phyloP scores from a whole-genome alignment of 2,888 invertebrate species.

The Acleris sparsana region DNA sequence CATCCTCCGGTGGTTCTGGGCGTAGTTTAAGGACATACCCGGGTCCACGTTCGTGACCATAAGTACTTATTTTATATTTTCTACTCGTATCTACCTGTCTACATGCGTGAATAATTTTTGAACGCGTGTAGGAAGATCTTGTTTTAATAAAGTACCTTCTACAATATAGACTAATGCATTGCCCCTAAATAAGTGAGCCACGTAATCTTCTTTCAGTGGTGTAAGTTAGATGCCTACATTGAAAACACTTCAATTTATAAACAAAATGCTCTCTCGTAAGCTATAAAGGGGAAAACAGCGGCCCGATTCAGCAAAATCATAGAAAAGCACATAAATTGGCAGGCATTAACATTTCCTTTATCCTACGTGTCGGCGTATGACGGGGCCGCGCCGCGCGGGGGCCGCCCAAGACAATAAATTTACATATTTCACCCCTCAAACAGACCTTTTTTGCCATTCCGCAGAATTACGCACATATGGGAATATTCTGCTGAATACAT shows the following conservation, averaged over 20 bases:
- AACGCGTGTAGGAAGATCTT: background rate
- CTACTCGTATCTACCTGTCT: too few relatives aligned
- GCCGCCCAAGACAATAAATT: slow-evolving; percentile 84
- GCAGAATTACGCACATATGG: slow-evolving; percentile 84
- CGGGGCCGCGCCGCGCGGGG: slow-evolving; percentile 71
- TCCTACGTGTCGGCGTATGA: slow-evolving; percentile 83
- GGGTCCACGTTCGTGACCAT: too few relatives aligned
- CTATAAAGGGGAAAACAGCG: slow-evolving; percentile 74
- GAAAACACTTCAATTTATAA: slow-evolving; percentile 63
- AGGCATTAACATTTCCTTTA: slow-evolving; percentile 83
- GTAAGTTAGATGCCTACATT: slow-evolving; percentile 43
- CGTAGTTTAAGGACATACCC: too few relatives aligned
- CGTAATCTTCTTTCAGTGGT: slow-evolving; percentile 11
- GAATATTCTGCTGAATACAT: slow-evolving; percentile 83
- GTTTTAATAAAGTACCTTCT: background rate
- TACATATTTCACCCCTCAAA: slow-evolving; percentile 84
- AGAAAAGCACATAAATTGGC: slow-evolving; percentile 84
- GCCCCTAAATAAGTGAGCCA: slow-evolving; percentile 3
- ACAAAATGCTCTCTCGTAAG: slow-evolving; percentile 58
- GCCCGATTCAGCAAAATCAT: slow-evolving; percentile 82
- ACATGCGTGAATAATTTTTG: too few relatives aligned
- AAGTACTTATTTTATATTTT: too few relatives aligned
- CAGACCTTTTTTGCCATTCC: slow-evolving; percentile 84
- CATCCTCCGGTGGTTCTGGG: too few relatives aligned
- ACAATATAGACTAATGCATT: slow-evolving; percentile 1